Conservation (phyloP, 2,113 vertebrate species). For the Kryptolebias marmoratus region DNA sequence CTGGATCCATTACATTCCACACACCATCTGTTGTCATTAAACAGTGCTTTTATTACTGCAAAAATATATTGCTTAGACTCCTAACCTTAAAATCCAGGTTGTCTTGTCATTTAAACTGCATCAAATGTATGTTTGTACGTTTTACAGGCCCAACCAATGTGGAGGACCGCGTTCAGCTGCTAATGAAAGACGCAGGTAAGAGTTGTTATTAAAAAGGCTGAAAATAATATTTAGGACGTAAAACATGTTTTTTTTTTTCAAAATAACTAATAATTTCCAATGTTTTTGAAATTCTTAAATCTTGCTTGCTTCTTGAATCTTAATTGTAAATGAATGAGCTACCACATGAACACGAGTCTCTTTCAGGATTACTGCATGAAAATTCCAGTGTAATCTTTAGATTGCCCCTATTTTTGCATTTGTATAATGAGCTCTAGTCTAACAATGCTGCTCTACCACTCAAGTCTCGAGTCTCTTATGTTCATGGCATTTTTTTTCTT, state of each 20-base stretch:
- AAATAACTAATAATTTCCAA: background rate
- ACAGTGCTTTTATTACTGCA: background rate
- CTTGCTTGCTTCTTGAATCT: background rate
- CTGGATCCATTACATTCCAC: background rate
- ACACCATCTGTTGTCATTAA: background rate
- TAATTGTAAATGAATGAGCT: background rate
- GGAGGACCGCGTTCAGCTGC: conserved; percentile 88
- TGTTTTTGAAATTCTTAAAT: background rate
- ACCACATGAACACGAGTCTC: too few species aligned
- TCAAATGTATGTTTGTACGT: conserved; percentile 24
- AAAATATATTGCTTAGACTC: background rate
- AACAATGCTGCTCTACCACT: background rate
- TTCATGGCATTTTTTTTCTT: background rate
- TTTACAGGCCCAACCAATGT: conserved; percentile 85
- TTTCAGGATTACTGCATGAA: too few species aligned
- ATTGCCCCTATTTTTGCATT: background rate
- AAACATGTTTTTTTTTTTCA: background rate
- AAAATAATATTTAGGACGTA: background rate
- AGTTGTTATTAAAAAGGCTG: background rate
- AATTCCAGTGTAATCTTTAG: background rate
- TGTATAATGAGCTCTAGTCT: background rate
- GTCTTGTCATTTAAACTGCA: background rate
- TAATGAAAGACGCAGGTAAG: conserved; percentile 96
- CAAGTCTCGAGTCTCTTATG: background rate
- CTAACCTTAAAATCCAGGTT: background rate